phyloP scores from a whole-genome alignment of 1,140 invertebrate genomes.

The Radopholus similis region DNA sequence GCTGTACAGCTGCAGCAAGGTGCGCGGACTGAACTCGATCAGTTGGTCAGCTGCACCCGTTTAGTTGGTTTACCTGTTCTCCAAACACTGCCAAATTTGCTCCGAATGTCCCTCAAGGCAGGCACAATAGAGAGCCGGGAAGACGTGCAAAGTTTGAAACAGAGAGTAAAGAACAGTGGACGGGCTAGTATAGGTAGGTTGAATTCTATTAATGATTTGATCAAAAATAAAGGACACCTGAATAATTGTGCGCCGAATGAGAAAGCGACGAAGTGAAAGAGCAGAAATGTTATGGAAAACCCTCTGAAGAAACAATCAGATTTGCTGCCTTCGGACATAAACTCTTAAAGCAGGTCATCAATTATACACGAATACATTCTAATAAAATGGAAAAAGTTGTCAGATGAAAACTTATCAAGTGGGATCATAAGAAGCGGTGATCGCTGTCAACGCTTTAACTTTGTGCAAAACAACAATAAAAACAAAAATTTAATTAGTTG shows the following conservation, averaged over 20 bases:
- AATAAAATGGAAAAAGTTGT: not conserved
- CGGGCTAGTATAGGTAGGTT: constrained; percentile 6
- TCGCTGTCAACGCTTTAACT: too few species aligned
- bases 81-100: constrained; percentile 15
- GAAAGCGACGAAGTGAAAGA: constrained; percentile 38
- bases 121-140: not conserved
- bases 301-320: too few species aligned
- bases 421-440: too few species aligned
- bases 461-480: not conserved
- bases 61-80: not conserved
- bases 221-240: too few species aligned
- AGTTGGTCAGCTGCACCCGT: not conserved
- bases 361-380: not conserved
- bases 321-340: not conserved
- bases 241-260: constrained; percentile 54
- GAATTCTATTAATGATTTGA: too few species aligned
- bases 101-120: not conserved
- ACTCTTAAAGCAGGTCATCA: not conserved
- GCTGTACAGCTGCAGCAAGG: constrained; percentile 17
- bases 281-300: not conserved
- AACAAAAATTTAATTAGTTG: constrained; percentile 19
- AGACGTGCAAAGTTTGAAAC: too few species aligned
- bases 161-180: not conserved
- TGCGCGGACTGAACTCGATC: constrained; percentile 30
- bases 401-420: too few species aligned